phyloP scores from a whole-genome alignment of 2,797 vertebrate species.

The Coilia nasus region DNA sequence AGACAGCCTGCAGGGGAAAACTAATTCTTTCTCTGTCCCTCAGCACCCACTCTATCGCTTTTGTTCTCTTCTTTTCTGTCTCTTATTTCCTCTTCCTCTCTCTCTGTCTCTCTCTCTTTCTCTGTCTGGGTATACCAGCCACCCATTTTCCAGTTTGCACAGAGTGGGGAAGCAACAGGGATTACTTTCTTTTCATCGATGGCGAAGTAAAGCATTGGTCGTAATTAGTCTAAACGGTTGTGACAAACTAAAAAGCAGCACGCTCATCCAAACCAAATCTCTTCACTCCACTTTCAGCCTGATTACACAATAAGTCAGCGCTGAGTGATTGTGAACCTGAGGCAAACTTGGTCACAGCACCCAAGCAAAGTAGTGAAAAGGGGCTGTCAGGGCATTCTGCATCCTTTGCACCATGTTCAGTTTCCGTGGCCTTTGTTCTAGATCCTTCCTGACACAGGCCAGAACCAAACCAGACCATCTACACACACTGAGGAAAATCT shows the following conservation, averaged over 20 bases:
- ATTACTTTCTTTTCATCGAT: constrained; percentile 51
- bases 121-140: background rate
- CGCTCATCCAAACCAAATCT: constrained; percentile 68
- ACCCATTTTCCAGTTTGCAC: background rate
- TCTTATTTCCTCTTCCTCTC: background rate
- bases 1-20: background rate
- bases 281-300: constrained; percentile 61
- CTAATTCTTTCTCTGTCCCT: background rate
- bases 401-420: background rate
- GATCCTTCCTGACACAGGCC: background rate
- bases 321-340: constrained; percentile 64
- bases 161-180: constrained; percentile 25
- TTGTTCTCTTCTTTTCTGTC: background rate
- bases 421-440: background rate
- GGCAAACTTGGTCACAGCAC: constrained; percentile 35
- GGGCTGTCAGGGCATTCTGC: background rate
- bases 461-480: background rate
- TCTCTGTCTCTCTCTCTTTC: background rate
- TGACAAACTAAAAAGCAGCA: constrained; percentile 62
- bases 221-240: constrained; percentile 67
- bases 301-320: constrained; percentile 70
- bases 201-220: constrained; percentile 61
- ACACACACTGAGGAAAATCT: background rate
- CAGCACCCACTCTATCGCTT: background rate
- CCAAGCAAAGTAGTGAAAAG: background rate